Percentiles rank a stretch among this genome's conserved stretches.
Conservation (phyloP, 1,140 invertebrate genomes). For the Microplitis demolitor region DNA sequence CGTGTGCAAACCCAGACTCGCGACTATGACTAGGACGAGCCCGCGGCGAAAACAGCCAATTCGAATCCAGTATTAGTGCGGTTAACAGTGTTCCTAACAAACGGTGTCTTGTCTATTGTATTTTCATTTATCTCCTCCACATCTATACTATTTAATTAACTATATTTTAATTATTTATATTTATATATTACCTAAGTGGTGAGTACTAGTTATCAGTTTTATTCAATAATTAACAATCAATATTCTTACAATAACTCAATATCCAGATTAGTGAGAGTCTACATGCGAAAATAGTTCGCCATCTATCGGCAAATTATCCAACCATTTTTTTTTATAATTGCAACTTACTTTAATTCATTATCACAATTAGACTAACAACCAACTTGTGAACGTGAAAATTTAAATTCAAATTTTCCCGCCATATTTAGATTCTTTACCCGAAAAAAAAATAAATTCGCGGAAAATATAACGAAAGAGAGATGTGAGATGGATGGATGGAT, state of each 20-base stretch:
- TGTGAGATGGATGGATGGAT: background rate
- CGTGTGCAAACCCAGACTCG: constrained; percentile 56
- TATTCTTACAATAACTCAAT: background rate
- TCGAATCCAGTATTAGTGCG: constrained; percentile 64
- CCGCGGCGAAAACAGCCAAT: constrained; percentile 54
- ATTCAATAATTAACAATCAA: background rate
- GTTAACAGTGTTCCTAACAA: constrained; percentile 37
- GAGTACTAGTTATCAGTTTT: constrained; percentile 9
- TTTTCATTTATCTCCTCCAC: background rate
- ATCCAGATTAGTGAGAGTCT: no score
- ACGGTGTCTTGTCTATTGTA: constrained; percentile 10
- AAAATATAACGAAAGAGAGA: no score
- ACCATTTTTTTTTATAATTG: no score
- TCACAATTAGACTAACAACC: no score
- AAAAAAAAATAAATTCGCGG: no score
- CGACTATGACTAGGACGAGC: constrained; percentile 59
- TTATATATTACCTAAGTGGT: constrained; percentile 19
- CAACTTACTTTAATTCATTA: no score
- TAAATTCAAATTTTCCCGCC: no score
- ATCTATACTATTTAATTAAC: no score
- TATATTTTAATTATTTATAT: background rate
- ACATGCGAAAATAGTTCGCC: no score
- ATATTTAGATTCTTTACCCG: no score
- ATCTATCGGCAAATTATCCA: no score
- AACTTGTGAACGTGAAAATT: no score